Percentiles rank a stretch among this genome's conserved stretches.
Conservation (phyloP, 2,113 vertebrate species). For the Oryzias woworae region DNA sequence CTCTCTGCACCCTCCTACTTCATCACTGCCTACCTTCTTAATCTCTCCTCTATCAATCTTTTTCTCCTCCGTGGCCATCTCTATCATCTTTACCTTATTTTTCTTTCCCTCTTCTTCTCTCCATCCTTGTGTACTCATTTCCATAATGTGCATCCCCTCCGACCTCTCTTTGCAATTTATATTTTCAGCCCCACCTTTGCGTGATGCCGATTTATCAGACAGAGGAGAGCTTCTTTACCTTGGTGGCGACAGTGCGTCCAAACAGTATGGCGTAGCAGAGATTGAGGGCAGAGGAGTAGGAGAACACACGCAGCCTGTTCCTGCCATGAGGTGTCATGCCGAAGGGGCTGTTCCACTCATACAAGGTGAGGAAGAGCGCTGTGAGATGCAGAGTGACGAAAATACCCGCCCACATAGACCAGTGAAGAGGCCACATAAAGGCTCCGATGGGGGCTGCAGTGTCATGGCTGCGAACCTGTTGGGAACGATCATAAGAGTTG, state of each 20-base stretch:
- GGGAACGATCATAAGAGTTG: neutral
- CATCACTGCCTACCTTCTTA: constrained; percentile 64
- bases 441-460: constrained; percentile 90
- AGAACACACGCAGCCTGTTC: constrained; percentile 90
- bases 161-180: constrained; percentile 10
- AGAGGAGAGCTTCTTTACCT: constrained; percentile 64
- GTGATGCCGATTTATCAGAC: constrained; percentile 38
- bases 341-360: constrained; percentile 96
- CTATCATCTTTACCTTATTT: constrained; percentile 18
- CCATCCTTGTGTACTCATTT: constrained; percentile 14
- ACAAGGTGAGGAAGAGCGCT: constrained; percentile 93
- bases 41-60: constrained; percentile 57
- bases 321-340: constrained; percentile 93
- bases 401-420: constrained; percentile 97
- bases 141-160: constrained; percentile 9
- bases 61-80: constrained; percentile 7
- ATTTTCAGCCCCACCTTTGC: neutral
- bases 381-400: constrained; percentile 92
- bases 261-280: constrained; percentile 98
- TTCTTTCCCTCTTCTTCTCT: constrained; percentile 6
- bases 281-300: constrained; percentile 95
- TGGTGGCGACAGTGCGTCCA: constrained; percentile 92
- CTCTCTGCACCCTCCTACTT: constrained; percentile 46
- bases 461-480: constrained; percentile 86
- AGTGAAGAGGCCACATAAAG: constrained; percentile 97